Conservation (phyloP, 2,113 vertebrate species). For the Excalfactoria chinensis region DNA sequence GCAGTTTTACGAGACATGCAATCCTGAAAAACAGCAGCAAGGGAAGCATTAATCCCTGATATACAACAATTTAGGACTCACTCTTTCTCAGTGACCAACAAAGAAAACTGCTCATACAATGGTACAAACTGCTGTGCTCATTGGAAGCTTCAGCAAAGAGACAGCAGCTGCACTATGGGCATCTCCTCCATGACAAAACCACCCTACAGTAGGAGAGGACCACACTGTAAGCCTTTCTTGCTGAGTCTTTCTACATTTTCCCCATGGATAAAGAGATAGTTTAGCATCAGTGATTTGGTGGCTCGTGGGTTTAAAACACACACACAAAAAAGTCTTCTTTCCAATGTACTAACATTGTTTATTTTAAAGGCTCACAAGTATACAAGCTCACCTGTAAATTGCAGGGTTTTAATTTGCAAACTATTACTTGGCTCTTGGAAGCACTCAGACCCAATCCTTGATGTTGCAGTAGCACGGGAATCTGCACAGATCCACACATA, state of each 20-base stretch:
- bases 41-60: background rate
- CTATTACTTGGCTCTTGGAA: background rate
- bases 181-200: background rate
- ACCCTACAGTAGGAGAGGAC: background rate
- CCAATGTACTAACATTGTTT: background rate
- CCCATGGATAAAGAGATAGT: background rate
- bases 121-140: background rate
- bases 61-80: fast-evolving
- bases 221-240: background rate
- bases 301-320: background rate
- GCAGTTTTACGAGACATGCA: background rate
- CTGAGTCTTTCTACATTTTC: background rate
- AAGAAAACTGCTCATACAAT: background rate
- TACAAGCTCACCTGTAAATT: background rate
- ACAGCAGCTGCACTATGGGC: background rate
- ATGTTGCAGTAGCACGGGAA: fast-evolving
- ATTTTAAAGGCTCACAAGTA: background rate
- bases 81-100: background rate
- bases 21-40: conserved; percentile 58
- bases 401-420: background rate
- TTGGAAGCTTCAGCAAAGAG: fast-evolving
- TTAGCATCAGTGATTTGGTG: background rate
- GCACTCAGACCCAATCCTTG: background rate
- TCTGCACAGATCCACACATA: background rate
- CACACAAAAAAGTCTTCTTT: background rate